Conservation (phyloP, 2,797 vertebrate species). For the Melanotaenia nigrans region DNA sequence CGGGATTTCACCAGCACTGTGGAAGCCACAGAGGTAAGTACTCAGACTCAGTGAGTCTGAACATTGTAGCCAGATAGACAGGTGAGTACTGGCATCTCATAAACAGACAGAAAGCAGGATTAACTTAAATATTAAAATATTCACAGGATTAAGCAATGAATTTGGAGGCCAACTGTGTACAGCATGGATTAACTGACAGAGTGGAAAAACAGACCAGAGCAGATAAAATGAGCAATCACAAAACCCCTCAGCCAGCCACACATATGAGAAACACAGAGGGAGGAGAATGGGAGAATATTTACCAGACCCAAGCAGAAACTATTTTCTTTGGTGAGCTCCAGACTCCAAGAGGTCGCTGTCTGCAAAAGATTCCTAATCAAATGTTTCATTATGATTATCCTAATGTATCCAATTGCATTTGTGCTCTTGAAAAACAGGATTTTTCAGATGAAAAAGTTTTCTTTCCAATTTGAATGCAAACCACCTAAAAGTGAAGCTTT, state of each 20-base stretch:
- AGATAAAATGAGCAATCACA: not conserved
- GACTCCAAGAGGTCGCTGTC: not conserved
- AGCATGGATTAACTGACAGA: not conserved
- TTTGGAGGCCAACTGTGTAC: no score
- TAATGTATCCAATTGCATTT: not conserved
- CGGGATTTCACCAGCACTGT: not conserved
- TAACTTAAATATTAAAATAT: not conserved
- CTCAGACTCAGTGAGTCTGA: not conserved
- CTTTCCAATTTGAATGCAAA: not conserved
- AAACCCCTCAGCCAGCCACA: not conserved
- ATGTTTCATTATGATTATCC: not conserved
- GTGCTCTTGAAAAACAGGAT: not conserved
- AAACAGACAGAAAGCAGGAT: not conserved
- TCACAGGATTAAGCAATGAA: not conserved
- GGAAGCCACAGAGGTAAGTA: not conserved
- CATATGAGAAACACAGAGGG: not conserved
- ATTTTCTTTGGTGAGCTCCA: no score
- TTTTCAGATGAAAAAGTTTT: not conserved
- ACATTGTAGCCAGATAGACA: not conserved
- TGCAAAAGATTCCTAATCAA: not conserved
- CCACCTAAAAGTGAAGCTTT: not conserved
- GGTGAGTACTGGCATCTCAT: not conserved
- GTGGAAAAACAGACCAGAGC: not conserved
- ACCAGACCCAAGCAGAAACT: no score
- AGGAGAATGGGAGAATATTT: not conserved